These are phyloP conservation scores for Nyctereutes procyonoides DNA, from an alignment of 2,113 vertebrate species.

Conservation along the genomic window DNA sequence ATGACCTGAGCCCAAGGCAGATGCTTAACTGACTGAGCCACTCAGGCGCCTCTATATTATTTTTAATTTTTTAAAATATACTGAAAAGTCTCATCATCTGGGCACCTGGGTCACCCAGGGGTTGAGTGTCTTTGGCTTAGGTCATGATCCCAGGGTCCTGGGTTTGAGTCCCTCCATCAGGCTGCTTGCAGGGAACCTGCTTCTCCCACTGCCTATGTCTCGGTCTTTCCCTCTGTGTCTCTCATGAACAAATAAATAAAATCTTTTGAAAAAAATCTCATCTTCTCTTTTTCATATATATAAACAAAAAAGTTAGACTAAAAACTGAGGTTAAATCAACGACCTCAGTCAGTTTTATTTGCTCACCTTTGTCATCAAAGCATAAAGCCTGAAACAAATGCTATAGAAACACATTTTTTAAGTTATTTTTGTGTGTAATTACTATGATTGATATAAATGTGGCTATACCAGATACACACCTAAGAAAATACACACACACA, in stretches of 20 bases:
- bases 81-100: neutral
- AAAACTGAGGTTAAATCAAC: neutral
- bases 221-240: no score
- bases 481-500: neutral
- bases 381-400: neutral
- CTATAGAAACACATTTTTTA: neutral
- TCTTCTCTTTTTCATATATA: neutral
- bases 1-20: neutral
- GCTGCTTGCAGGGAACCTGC: no score
- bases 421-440: neutral
- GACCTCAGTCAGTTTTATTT: neutral
- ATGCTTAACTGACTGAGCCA: neutral
- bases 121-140: no score
- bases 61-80: neutral
- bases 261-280: neutral
- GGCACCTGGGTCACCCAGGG: no score
- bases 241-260: no score
- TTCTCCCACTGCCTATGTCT: no score
- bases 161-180: no score
- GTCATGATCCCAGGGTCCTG: no score
- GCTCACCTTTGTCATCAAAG: neutral
- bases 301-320: neutral
- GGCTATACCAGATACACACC: neutral
- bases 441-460: neutral
- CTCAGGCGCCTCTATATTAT: neutral